Base-by-base conservation (phyloP, 2,797 vertebrate species). In the Scleropages formosus region DNA sequence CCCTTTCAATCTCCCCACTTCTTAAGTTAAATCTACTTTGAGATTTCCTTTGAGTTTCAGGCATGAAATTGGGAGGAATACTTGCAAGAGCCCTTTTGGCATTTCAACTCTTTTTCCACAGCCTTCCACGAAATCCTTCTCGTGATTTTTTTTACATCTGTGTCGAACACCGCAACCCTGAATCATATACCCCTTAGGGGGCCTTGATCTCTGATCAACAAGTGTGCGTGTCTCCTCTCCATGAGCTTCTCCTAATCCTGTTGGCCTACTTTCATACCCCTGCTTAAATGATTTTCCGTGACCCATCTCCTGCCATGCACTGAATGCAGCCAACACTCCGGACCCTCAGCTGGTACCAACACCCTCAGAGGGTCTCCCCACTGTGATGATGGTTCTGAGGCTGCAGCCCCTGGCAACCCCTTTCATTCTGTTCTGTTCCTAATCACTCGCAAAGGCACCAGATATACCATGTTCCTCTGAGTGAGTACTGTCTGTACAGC, bases 161-260 rank as follows among this genome's bases (percentile, higher is more conserved):
- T 53, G 47, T 51, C 46, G 56, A 18, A 70, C 49, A 56, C 24
- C 24, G 24, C 46, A 70, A 56, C 13, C 39, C 31, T 3, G 53
- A 70, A 53, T 56, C 47, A 12, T 53, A 70, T 53, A 70, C 46
- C 67, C 67, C 49, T 70, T 16, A 24, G 12, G 15, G 67, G 47
- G 3, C 26, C 24, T 53, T 26, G 22, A 11, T 68, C 31, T 18
- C 65, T 22, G 65, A 68, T 22, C 67, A 69, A 16, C 22, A 44
- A 10, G 47, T 56, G 68, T 70, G 68, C 47, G 26, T 49, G 24
- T 70, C 68, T 31, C 49, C 68, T 70, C 44, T 47, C 39, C 20
- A 49, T 62, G 72, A 73, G 58, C 24, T 27, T 46, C 26, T 46
- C 39, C 72, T 63, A 61, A 73, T 73, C 60, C 20, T 20, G 44